Base-by-base conservation (phyloP, 2,888 invertebrate species). In the Himalopsyche anomala region DNA sequence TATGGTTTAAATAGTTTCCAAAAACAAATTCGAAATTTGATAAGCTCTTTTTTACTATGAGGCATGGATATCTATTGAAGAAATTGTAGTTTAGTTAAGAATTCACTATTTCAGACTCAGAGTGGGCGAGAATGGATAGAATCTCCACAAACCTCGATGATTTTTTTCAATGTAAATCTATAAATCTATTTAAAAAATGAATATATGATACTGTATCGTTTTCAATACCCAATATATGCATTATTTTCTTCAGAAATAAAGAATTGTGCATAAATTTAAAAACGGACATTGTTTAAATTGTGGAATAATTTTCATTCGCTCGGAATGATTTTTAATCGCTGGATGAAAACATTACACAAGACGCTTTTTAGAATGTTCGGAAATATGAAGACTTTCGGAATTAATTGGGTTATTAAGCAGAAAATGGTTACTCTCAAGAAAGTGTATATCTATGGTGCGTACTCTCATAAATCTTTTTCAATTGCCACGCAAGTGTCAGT, bases 401-500 rank as follows among this genome's bases (percentile, higher is more conserved):
- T 38, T 40, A 80, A 80, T 40, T 80, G 38, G 80, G 80, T 80
- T 80, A 38, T 80, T 38, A 80, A 42, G 42, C 38, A 42, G 40
- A 80, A 80, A 80, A 80, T 42, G 40, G 80, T 80, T 42, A 42
- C 40, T 42, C 40, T n/a, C 19, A 36, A 80, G 80, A 80, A 80
- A 80, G 15, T 80, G 80, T 40, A 36, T 80, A 80, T 38, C 80
- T 38, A 40, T 42, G 80, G 80, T 80, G 79, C 54, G 80, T 17
- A 38, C 55, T 82, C 55, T 17, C 82, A 85, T 85, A 85, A 85
- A 85, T 85, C 85, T 85, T 85, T 85, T 82, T 82, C 85, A 85
- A 85, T 85, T 82, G 85, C 69, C 85, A 82, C 85, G 85, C 85
- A 74, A 85, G 82, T 85, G 85, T 85, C 85, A 85, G 85, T 82